phyloP scores from a whole-genome alignment of 2,888 invertebrate genomes.

The Disparrhopalites patrizii region DNA sequence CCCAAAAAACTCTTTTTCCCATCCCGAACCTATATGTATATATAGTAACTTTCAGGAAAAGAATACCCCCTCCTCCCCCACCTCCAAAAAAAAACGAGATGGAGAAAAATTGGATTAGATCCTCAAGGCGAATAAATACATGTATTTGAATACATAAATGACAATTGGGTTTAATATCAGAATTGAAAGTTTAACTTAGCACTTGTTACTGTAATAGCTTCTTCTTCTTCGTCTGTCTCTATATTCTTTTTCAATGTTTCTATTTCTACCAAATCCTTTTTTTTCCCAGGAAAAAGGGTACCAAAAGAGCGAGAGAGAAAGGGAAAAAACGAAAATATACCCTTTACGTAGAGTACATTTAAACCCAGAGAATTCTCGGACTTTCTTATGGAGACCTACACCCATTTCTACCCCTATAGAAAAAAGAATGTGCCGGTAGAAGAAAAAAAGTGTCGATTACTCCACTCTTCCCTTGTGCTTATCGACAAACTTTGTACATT shows the following conservation, averaged over 20 bases:
- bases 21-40: no score
- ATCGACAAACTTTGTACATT: constrained; percentile 19
- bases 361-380: neutral
- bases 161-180: constrained; percentile 26
- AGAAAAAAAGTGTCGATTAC: no score
- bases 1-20: no score
- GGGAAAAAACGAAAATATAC: neutral
- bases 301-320: no score
- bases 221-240: no score
- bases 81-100: neutral
- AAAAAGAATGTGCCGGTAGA: no score
- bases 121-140: constrained; percentile 20
- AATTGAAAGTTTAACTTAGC: constrained; percentile 23
- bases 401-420: no score
- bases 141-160: constrained; percentile 31
- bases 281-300: neutral
- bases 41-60: no score
- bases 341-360: neutral
- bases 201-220: no score
- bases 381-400: neutral
- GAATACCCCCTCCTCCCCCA: neutral
- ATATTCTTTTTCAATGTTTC: no score
- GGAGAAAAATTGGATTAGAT: constrained; percentile 14
- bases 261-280: neutral
- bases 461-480: no score